phyloP scores from a whole-genome alignment of 2,113 vertebrate species.

The Geothlypis trichas region DNA sequence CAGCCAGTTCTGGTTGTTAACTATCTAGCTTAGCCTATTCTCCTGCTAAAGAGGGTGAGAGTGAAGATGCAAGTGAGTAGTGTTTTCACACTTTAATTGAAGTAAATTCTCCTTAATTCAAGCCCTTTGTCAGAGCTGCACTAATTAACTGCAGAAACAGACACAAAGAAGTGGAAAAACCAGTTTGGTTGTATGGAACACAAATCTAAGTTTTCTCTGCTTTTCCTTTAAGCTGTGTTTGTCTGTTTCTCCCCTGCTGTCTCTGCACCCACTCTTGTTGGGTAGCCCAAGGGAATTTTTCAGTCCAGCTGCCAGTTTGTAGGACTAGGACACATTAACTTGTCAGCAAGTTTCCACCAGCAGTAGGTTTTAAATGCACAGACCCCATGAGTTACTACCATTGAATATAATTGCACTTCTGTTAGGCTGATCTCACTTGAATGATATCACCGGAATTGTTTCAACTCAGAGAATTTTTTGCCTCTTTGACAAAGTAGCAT shows the following conservation, averaged over 20 bases:
- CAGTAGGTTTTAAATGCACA: neutral
- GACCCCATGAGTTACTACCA: neutral
- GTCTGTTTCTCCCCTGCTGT: neutral
- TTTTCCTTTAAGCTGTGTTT: neutral
- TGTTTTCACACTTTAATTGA: slow-evolving; percentile 21
- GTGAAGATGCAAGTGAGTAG: neutral
- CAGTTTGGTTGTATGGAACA: neutral
- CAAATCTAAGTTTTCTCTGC: neutral
- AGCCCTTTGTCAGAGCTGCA: slow-evolving; percentile 4
- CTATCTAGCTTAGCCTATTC: neutral
- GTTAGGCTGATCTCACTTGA: neutral
- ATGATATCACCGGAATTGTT: neutral
- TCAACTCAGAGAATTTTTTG: neutral
- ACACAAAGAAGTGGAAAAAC: neutral
- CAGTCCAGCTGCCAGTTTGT: neutral
- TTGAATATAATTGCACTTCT: neutral
- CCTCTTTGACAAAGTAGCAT: neutral
- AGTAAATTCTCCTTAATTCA: slow-evolving; percentile 15
- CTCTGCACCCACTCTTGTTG: neutral
- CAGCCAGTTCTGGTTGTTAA: neutral
- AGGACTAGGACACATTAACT: neutral
- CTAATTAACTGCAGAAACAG: neutral
- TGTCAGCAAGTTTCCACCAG: neutral
- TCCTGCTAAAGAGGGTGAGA: neutral
- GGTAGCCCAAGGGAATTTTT: neutral